These are phyloP conservation scores for Pao palembangensis DNA, from an alignment of 2,113 vertebrate genomes.

Conservation along the genomic window DNA sequence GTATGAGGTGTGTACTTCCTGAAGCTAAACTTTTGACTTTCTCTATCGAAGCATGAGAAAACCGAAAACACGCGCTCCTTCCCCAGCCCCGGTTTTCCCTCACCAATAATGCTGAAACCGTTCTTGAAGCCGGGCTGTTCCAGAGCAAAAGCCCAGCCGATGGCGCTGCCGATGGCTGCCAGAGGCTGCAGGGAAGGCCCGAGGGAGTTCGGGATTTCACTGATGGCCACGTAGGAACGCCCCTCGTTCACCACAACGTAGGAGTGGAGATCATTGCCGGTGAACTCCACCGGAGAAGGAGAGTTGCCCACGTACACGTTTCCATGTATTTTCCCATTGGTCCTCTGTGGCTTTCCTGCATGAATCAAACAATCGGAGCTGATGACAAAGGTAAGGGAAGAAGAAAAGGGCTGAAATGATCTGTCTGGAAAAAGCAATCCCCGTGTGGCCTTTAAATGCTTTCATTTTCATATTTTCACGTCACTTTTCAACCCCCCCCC, in stretches of 20 bases:
- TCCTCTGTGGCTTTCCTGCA: slow-evolving; percentile 89
- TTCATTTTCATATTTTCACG: no score
- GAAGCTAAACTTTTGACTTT: not conserved
- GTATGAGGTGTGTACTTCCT: slow-evolving; percentile 1
- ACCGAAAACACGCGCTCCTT: not conserved
- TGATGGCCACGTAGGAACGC: slow-evolving; percentile 92
- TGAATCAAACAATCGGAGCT: not conserved
- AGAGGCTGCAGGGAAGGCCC: slow-evolving; percentile 88
- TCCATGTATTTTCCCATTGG: slow-evolving; percentile 90
- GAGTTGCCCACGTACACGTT: slow-evolving; percentile 81
- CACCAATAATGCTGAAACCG: slow-evolving; percentile 92
- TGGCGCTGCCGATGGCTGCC: slow-evolving; percentile 83
- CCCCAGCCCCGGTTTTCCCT: slow-evolving; percentile 26
- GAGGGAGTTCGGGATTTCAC: slow-evolving; percentile 79
- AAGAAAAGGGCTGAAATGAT: not conserved
- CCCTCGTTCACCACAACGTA: slow-evolving; percentile 94
- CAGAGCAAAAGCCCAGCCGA: slow-evolving; percentile 96
- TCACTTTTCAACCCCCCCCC: no score
- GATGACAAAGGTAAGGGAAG: not conserved
- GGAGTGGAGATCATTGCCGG: slow-evolving; percentile 89
- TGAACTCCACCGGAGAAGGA: slow-evolving; percentile 74
- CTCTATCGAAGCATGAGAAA: not conserved
- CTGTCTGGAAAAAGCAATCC: no score
- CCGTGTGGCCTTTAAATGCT: no score
- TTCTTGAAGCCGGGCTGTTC: slow-evolving; percentile 89